Conservation (phyloP, 1,140 invertebrate genomes). For the Planococcus citri region DNA sequence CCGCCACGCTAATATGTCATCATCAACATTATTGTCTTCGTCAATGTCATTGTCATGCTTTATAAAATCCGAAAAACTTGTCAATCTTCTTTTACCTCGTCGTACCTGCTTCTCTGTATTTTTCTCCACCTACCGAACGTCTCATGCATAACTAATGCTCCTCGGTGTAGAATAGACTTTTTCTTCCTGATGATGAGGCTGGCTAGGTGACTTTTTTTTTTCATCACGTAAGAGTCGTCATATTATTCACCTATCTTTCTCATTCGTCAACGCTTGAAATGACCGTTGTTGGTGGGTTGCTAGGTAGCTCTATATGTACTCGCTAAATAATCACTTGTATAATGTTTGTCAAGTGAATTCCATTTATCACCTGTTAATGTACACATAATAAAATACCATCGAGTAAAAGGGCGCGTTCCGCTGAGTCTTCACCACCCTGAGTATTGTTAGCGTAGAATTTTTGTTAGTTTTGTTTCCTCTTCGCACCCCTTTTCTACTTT, state of each 20-base stretch:
- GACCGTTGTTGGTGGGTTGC: no score
- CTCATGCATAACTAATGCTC: not conserved
- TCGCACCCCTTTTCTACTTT: not conserved
- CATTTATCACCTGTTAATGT: not conserved
- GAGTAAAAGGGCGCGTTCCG: not conserved
- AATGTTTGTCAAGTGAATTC: not conserved
- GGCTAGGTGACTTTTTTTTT: not conserved
- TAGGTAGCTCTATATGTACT: no score
- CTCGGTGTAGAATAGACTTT: not conserved
- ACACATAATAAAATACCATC: not conserved
- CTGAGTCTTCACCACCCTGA: not conserved
- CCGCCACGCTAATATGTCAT: not conserved
- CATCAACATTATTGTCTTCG: not conserved
- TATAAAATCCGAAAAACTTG: constrained; percentile 4
- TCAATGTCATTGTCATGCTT: not conserved
- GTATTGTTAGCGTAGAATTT: not conserved
- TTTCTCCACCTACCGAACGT: not conserved
- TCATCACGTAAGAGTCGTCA: not conserved
- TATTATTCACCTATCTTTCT: not conserved
- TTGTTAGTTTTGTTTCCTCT: not conserved
- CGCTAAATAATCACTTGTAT: constrained; percentile 3
- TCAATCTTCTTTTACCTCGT: not conserved
- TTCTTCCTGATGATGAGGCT: no score
- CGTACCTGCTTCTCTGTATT: not conserved
- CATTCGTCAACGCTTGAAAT: not conserved